phyloP scores from a whole-genome alignment of 1,140 invertebrate genomes.

The Drosophila baimaii region DNA sequence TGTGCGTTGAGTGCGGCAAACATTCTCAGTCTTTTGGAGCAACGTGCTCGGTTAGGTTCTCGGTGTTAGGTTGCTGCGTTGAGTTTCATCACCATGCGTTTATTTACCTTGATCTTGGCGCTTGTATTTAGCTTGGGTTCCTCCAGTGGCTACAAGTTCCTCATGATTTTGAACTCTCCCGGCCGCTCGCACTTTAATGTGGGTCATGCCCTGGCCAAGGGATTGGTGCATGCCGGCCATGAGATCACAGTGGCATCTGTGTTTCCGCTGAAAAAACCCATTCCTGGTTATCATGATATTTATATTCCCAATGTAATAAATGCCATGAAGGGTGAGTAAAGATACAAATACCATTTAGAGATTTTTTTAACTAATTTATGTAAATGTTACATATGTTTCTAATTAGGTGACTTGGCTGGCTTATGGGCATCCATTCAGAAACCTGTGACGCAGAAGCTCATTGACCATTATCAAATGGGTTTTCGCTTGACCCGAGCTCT shows the following conservation, averaged over 20 bases:
- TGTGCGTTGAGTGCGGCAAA: background rate
- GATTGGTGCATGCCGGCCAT: constrained; percentile 85
- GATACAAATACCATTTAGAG: background rate
- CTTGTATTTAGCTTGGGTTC: constrained; percentile 14
- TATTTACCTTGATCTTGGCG: constrained; percentile 21
- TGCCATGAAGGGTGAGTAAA: constrained; percentile 35
- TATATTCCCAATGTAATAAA: constrained; percentile 33
- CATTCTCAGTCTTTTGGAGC: constrained; percentile 18
- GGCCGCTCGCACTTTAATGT: constrained; percentile 86
- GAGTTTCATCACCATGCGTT: constrained; percentile 18
- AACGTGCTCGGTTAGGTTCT: constrained; percentile 15
- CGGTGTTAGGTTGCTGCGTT: background rate
- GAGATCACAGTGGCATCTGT: constrained; percentile 86
- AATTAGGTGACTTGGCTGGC: constrained; percentile 36
- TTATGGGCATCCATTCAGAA: constrained; percentile 47
- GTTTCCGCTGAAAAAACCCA: constrained; percentile 84
- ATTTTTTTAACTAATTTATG: background rate
- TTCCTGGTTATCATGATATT: constrained; percentile 85
- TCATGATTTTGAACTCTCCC: constrained; percentile 85
- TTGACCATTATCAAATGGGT: constrained; percentile 54
- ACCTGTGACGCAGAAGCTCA: constrained; percentile 24
- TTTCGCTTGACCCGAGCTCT: constrained; percentile 42
- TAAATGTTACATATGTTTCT: too few relatives aligned
- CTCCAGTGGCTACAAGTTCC: constrained; percentile 50
- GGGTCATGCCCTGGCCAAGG: constrained; percentile 85